phyloP scores from a whole-genome alignment of 92 coral and sea anemone genomes.

The Zoanthus sociatus region DNA sequence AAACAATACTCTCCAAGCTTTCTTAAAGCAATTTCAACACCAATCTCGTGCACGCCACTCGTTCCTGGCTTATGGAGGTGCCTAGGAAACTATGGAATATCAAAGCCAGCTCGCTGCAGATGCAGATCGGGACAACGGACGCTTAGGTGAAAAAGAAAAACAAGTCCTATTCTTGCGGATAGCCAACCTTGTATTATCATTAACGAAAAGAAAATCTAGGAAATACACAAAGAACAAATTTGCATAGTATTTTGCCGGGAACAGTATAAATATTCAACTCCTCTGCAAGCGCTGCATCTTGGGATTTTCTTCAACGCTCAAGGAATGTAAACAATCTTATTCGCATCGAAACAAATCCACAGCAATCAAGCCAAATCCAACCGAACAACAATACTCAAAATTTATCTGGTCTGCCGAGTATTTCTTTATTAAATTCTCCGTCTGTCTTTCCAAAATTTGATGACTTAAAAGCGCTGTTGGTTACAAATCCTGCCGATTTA shows the following conservation, averaged over 20 bases:
- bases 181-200: background rate
- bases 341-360: constrained; percentile 26
- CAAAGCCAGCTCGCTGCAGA: background rate
- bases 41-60: background rate
- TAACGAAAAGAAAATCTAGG: background rate
- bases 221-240: constrained; percentile 4
- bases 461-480: constrained; percentile 41
- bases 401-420: constrained; percentile 20
- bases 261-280: too few species aligned
- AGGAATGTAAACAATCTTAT: constrained; percentile 33
- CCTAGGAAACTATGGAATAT: background rate
- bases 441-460: constrained; percentile 49
- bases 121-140: background rate
- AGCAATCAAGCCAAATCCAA: background rate
- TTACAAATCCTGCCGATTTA: constrained; percentile 32
- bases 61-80: background rate
- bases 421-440: constrained; percentile 38
- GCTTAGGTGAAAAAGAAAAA: too few species aligned
- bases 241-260: constrained; percentile 31
- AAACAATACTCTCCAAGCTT: too few species aligned
- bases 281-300: constrained; percentile 8
- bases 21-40: background rate
- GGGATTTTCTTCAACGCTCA: constrained; percentile 22
- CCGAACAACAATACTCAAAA: constrained; percentile 5
- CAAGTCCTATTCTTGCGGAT: too few species aligned